A percentile compares a stretch with the other conserved stretches of the same genome.
Evolutionary conservation across 2,888 invertebrate species (phyloP).

Genomic region (Heliconius aoede): DNA sequence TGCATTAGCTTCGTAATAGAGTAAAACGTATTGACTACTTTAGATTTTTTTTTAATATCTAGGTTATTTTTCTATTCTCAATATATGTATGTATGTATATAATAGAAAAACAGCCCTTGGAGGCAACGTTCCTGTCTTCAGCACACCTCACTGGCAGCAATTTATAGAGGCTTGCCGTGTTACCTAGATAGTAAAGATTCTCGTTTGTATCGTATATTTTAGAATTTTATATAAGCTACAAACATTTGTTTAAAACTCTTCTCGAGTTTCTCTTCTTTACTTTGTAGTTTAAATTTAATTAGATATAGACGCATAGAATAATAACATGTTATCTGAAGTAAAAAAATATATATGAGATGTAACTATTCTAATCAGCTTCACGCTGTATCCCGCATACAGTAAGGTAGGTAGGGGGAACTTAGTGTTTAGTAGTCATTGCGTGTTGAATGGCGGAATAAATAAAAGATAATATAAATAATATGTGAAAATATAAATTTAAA

Average conservation of each 20-base stretch:
- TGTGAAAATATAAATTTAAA: too few relatives aligned
- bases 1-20: too few relatives aligned
- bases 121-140: conserved; percentile 20
- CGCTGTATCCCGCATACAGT: too few relatives aligned
- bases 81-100: neutral
- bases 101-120: conserved; percentile 6
- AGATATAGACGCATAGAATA: too few relatives aligned
- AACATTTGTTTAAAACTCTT: neutral
- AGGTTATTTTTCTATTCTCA: neutral
- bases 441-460: too few relatives aligned
- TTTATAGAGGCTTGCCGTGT: conserved; percentile 23
- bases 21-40: too few relatives aligned
- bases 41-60: neutral
- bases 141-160: conserved; percentile 28
- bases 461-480: too few relatives aligned
- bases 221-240: neutral
- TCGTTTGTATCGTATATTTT: conserved; percentile 25
- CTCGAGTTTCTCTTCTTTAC: neutral
- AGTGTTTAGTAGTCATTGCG: too few relatives aligned
- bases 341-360: too few relatives aligned
- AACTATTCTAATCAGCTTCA: too few relatives aligned
- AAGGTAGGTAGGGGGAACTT: too few relatives aligned
- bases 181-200: conserved; percentile 24
- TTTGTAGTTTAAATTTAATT: neutral
- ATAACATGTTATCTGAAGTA: too few relatives aligned